A percentile compares a stretch with the other conserved stretches of the same genome.
Conservation (phyloP, 1,140 invertebrate species). For the Phymorhynchus buccinoides region DNA sequence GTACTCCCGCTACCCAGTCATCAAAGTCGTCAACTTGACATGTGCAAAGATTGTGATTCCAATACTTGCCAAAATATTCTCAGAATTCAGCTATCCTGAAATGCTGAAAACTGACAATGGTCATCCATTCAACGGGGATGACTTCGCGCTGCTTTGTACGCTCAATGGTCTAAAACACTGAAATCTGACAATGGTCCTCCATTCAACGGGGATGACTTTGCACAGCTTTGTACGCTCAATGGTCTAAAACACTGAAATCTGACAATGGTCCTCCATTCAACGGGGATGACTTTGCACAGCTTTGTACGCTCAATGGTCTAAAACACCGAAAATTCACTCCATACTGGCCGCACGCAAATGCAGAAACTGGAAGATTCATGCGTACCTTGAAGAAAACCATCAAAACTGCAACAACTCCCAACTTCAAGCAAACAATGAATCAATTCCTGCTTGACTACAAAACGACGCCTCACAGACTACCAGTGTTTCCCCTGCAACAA, state of each 20-base stretch:
- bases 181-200: too few relatives aligned
- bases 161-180: too few relatives aligned
- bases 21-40: conserved; percentile 40
- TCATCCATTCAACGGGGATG: too few relatives aligned
- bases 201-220: too few relatives aligned
- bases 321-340: conserved; percentile 51
- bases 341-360: conserved; percentile 54
- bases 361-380: conserved; percentile 55
- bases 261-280: conserved; percentile 55
- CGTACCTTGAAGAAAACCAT: conserved; percentile 53
- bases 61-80: conserved; percentile 43
- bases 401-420: conserved; percentile 38
- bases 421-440: conserved; percentile 56
- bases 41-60: conserved; percentile 31
- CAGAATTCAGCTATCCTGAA: conserved; percentile 43
- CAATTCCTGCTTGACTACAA: conserved; percentile 50
- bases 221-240: too few relatives aligned
- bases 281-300: neutral
- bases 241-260: too few relatives aligned
- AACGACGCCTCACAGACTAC: conserved; percentile 53
- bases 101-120: conserved; percentile 50
- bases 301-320: conserved; percentile 36
- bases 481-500: conserved; percentile 40
- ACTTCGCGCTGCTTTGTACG: too few relatives aligned
- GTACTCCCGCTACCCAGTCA: conserved; percentile 57